A percentile compares a stretch with the other conserved stretches of the same genome.
Conservation (phyloP, 2,888 invertebrate species). For the Amorpha juglandis region DNA sequence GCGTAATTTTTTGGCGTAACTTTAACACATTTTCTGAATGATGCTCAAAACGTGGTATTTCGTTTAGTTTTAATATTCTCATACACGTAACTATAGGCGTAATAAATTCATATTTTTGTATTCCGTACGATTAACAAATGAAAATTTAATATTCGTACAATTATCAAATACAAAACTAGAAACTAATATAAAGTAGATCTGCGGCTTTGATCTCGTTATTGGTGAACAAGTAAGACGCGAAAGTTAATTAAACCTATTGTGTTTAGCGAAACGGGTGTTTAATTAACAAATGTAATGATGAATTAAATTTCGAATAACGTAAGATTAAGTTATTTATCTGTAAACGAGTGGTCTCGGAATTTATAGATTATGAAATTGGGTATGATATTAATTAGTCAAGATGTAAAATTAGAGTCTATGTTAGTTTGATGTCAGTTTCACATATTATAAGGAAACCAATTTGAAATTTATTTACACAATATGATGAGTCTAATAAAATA, state of each 20-base stretch:
- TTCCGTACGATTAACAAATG: background rate
- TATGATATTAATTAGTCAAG: background rate
- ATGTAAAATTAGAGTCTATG: background rate
- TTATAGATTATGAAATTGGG: background rate
- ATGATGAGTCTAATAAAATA: background rate
- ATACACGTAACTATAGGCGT: background rate
- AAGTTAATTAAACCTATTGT: constrained; percentile 9
- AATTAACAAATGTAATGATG: constrained; percentile 2
- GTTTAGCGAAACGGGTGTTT: background rate
- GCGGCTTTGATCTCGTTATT: constrained; percentile 1
- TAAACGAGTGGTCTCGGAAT: background rate
- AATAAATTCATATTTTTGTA: background rate
- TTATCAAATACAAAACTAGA: background rate
- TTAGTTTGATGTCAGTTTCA: background rate
- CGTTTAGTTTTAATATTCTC: background rate
- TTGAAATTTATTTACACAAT: background rate
- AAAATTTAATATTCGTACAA: background rate
- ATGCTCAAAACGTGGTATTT: background rate
- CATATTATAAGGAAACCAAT: background rate
- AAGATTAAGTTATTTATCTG: background rate
- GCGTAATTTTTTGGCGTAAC: background rate
- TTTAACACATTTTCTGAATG: background rate
- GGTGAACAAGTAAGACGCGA: background rate
- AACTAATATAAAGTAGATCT: background rate
- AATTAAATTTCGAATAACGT: background rate